These are phyloP conservation scores for Planiliza haematocheilus DNA, from an alignment of 2,113 vertebrate species.

Conservation along the genomic window DNA sequence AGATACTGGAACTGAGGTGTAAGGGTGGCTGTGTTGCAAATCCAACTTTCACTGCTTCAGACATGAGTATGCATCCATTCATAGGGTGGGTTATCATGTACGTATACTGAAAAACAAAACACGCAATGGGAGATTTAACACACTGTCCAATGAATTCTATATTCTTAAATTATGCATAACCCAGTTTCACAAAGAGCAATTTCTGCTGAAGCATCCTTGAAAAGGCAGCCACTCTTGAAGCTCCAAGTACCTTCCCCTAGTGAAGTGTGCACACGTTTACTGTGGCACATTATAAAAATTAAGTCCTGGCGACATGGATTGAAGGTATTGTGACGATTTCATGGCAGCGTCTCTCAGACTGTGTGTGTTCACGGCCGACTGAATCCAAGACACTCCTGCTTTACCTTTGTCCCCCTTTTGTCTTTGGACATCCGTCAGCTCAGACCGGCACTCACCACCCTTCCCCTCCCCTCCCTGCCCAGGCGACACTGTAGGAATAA, in stretches of 20 bases:
- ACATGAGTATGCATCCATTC: background rate
- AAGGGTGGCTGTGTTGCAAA: background rate
- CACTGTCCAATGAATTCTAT: background rate
- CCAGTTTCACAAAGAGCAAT: conserved; percentile 4
- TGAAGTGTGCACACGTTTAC: conserved; percentile 22
- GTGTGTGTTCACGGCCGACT: background rate
- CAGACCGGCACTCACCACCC: background rate
- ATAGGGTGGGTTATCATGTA: no score
- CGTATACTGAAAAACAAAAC: background rate
- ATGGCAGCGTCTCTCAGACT: conserved; percentile 2
- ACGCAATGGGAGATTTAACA: no score
- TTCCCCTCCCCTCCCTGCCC: background rate
- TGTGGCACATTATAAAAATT: conserved; percentile 5
- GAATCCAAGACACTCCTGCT: background rate
- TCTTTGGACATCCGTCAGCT: background rate
- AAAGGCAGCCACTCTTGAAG: conserved; percentile 1
- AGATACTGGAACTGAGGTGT: no score
- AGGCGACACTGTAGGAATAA: conserved; percentile 7
- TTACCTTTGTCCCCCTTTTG: background rate
- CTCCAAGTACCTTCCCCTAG: background rate
- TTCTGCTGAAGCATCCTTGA: conserved; percentile 19
- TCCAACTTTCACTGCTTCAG: background rate
- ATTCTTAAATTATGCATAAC: conserved; percentile 4
- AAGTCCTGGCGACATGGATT: conserved; percentile 16
- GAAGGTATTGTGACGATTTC: conserved; percentile 15